Conservation (phyloP, 2,888 invertebrate genomes). For the Marasmarcha lunaedactyla region DNA sequence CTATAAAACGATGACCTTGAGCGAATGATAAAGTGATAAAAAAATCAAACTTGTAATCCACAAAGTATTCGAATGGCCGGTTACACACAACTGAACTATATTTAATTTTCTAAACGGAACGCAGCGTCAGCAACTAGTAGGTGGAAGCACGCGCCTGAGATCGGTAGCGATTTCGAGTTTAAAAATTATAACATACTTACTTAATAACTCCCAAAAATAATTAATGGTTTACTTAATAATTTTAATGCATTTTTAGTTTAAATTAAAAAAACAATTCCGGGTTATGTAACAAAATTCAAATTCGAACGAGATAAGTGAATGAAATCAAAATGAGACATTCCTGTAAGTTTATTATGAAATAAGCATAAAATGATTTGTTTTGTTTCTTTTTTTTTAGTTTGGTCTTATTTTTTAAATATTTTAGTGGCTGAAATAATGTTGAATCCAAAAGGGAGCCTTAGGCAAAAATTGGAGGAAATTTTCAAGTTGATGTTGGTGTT, state of each 20-base stretch:
- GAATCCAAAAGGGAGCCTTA: slow-evolving; percentile 44
- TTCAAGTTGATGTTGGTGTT: slow-evolving; percentile 85
- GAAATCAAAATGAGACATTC: slow-evolving; percentile 38
- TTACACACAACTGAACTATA: slow-evolving; percentile 34
- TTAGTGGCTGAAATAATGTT: slow-evolving; percentile 47
- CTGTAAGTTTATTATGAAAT: slow-evolving; percentile 33
- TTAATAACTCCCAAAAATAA: too few relatives aligned
- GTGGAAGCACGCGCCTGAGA: slow-evolving; percentile 47
- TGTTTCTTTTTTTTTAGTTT: slow-evolving; percentile 4
- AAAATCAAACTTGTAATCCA: too few relatives aligned
- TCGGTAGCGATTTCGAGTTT: slow-evolving; percentile 18
- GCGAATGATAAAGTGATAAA: slow-evolving; percentile 11
- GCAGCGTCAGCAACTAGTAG: slow-evolving; percentile 54
- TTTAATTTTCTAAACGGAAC: slow-evolving; percentile 48
- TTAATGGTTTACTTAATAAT: too few relatives aligned
- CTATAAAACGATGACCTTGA: slow-evolving; percentile 19
- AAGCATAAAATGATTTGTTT: slow-evolving; percentile 5
- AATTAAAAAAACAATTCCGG: too few relatives aligned
- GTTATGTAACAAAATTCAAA: too few relatives aligned
- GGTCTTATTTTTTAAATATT: slow-evolving; percentile 22
- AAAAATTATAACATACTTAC: too few relatives aligned
- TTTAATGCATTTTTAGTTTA: too few relatives aligned
- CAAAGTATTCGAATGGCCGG: slow-evolving; percentile 16
- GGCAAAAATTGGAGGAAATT: slow-evolving; percentile 79
- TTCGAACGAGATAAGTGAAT: too few relatives aligned